A percentile compares a stretch with the other conserved stretches of the same genome.
These are phyloP conservation scores for Ovis canadensis DNA, from an alignment of 2,113 vertebrate genomes.

Conservation along the genomic window DNA sequence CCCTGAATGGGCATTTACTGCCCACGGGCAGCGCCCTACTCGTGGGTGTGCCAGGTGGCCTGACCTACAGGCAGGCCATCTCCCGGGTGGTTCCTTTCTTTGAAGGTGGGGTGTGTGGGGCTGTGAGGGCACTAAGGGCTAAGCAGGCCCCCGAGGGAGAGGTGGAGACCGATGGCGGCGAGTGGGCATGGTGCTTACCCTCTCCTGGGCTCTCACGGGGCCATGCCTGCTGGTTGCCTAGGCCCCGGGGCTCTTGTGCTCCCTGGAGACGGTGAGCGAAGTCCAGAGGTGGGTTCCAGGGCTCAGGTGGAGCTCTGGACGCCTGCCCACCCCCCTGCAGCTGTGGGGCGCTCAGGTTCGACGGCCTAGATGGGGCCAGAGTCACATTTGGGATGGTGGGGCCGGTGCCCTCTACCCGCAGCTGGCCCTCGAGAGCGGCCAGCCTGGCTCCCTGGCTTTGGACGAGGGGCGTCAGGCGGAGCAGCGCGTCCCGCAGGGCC, in stretches of 20 bases:
- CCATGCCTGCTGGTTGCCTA: neutral
- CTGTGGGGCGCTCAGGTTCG: neutral
- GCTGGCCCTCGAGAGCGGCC: constrained; percentile 51
- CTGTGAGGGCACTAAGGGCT: neutral
- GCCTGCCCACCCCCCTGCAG: neutral
- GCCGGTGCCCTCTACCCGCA: neutral
- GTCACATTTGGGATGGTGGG: neutral
- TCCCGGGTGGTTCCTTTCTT: neutral
- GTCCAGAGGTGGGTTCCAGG: neutral
- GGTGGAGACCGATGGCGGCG: neutral
- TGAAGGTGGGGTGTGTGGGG: no score
- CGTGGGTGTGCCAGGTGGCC: neutral
- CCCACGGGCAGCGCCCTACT: neutral
- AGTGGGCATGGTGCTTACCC: constrained; percentile 63
- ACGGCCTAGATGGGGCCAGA: neutral
- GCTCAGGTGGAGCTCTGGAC: neutral
- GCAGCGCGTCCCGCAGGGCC: constrained; percentile 61
- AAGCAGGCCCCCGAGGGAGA: neutral
- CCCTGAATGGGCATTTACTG: neutral
- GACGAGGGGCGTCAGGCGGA: constrained; percentile 34
- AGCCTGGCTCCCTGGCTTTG: constrained; percentile 63
- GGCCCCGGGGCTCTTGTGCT: neutral
- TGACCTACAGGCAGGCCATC: neutral
- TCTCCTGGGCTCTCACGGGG: constrained; percentile 43
- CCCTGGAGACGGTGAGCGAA: neutral